These are phyloP conservation scores for Leptopilina clavipes DNA, from an alignment of 1,140 invertebrate species.

Conservation along the genomic window DNA sequence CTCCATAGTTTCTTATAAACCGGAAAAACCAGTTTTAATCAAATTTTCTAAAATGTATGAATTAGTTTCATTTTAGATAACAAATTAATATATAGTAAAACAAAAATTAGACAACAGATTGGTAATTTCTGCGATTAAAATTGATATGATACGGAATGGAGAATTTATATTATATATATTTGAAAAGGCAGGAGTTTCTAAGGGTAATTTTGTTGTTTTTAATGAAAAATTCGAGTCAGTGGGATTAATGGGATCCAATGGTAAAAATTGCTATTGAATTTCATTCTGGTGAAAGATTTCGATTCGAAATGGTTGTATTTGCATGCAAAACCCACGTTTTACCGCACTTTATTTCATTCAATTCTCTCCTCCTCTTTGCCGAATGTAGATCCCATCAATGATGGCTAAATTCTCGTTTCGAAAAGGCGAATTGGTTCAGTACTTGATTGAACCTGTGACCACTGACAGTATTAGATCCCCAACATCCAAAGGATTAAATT, in stretches of 20 bases:
- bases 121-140: too few species aligned
- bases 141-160: too few species aligned
- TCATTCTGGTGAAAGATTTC: conserved; percentile 10
- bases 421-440: conserved; percentile 57
- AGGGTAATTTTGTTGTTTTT: conserved; percentile 1
- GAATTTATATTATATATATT: too few species aligned
- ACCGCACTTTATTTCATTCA: conserved; percentile 35
- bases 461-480: conserved; percentile 60
- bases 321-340: not conserved
- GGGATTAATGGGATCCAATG: conserved; percentile 2
- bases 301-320: conserved; percentile 6
- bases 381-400: conserved; percentile 22
- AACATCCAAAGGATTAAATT: conserved; percentile 60
- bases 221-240: conserved; percentile 9
- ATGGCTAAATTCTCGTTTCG: conserved; percentile 54
- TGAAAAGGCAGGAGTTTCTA: not conserved
- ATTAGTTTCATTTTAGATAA: too few species aligned
- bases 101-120: too few species aligned
- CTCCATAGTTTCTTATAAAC: too few species aligned
- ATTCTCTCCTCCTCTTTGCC: conserved; percentile 24
- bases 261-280: conserved; percentile 18
- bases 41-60: too few species aligned
- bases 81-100: too few species aligned
- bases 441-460: conserved; percentile 65
- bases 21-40: too few species aligned